Percentiles rank a stretch among this genome's conserved stretches.
These are phyloP conservation scores for Onchidella celtica DNA, from an alignment of 2,888 invertebrate genomes.

Conservation along the genomic window DNA sequence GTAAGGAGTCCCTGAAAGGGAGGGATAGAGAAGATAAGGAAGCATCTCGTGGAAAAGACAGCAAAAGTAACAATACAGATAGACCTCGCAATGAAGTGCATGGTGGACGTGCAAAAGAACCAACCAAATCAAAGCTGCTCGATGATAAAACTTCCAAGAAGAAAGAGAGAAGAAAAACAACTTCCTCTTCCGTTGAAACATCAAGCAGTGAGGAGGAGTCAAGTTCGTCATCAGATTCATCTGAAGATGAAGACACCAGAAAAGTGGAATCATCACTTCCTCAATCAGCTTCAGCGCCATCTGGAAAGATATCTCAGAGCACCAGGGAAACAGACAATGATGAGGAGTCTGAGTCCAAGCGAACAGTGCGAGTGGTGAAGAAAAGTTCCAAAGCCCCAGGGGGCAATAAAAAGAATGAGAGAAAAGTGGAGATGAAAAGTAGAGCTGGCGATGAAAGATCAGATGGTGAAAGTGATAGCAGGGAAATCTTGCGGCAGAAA, in stretches of 20 bases:
- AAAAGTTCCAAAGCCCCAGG: not conserved
- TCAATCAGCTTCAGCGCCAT: not conserved
- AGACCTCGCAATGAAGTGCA: not conserved
- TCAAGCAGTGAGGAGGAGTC: slow-evolving; percentile 2
- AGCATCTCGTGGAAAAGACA: not conserved
- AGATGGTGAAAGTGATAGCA: slow-evolving; percentile 1
- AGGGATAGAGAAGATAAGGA: slow-evolving; percentile 43
- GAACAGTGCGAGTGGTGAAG: not conserved
- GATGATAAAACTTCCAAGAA: not conserved
- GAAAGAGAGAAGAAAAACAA: not conserved
- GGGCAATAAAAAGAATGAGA: not conserved
- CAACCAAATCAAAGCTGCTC: not conserved
- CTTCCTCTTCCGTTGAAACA: not conserved
- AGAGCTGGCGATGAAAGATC: not conserved
- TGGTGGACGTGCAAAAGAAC: not conserved
- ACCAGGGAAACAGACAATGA: not conserved
- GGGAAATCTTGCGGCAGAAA: too few relatives aligned
- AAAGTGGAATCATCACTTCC: not conserved
- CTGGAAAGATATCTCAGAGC: too few relatives aligned
- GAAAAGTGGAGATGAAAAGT: not conserved
- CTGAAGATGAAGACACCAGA: not conserved
- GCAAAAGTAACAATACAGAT: not conserved
- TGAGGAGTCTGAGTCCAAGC: not conserved
- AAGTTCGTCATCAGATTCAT: slow-evolving; percentile 14
- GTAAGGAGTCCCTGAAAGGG: slow-evolving; percentile 1